phyloP scores from a whole-genome alignment of 2,888 invertebrate genomes.

The Helicoverpa assulta region DNA sequence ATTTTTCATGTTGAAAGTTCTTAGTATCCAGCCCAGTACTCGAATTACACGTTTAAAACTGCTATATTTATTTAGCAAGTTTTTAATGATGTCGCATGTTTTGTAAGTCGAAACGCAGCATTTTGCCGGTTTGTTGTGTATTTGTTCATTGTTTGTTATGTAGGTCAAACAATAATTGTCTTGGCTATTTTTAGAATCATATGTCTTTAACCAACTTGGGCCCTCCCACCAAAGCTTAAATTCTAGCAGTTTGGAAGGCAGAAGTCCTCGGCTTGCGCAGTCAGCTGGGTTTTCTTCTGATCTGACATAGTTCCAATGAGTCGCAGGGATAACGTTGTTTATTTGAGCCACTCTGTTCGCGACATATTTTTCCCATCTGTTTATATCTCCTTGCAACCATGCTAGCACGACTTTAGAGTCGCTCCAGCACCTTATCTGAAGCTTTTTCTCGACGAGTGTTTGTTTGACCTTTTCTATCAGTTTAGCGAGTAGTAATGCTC shows the following conservation, averaged over 20 bases:
- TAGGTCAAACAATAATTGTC: slow-evolving; percentile 2
- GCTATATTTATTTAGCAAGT: slow-evolving; percentile 12
- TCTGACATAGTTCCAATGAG: background rate
- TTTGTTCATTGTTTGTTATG: slow-evolving; percentile 1
- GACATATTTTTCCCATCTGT: slow-evolving; percentile 14
- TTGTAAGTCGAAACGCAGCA: slow-evolving; percentile 3
- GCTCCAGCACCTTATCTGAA: slow-evolving; percentile 11
- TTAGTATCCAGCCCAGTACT: slow-evolving; percentile 9
- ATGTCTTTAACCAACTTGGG: slow-evolving; percentile 4
- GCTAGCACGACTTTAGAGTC: slow-evolving; percentile 16
- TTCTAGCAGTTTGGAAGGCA: background rate
- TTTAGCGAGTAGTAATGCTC: slow-evolving; percentile 12
- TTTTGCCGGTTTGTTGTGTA: background rate
- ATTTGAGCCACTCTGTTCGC: slow-evolving; percentile 10
- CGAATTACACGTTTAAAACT: slow-evolving; percentile 13
- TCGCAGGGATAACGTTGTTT: too few species aligned
- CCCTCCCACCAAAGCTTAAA: background rate
- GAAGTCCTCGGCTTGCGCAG: slow-evolving; percentile 13
- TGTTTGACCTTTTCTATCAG: slow-evolving; percentile 12
- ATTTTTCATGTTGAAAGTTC: too few species aligned
- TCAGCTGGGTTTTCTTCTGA: slow-evolving; percentile 17
- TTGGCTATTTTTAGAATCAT: slow-evolving; percentile 5
- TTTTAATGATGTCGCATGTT: slow-evolving; percentile 19
- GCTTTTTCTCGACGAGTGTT: background rate
- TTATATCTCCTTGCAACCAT: slow-evolving; percentile 16